Evolutionary conservation across 2,113 vertebrate genomes (phyloP).

Genomic region (Piprites chloris): DNA sequence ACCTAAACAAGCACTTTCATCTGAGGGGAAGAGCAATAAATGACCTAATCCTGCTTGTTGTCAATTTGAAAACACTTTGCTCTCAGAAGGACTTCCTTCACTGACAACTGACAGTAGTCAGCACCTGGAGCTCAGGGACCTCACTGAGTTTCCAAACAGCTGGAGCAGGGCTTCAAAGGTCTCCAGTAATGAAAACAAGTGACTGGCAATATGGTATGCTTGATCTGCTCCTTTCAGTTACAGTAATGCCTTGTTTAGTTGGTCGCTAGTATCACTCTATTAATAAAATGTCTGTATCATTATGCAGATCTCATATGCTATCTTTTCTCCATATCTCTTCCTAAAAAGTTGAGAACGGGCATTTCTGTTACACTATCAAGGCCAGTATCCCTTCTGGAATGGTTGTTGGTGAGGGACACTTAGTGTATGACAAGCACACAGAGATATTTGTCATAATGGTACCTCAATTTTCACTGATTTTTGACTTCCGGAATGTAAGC

Average conservation of each 20-base stretch:
- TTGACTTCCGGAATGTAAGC: neutral
- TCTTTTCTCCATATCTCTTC: neutral
- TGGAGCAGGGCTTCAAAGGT: neutral
- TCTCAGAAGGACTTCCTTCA: neutral
- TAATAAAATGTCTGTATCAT: neutral
- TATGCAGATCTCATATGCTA: neutral
- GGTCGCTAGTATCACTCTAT: neutral
- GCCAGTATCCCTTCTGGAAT: neutral
- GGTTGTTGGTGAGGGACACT: neutral
- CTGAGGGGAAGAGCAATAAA: neutral
- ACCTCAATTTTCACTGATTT: neutral
- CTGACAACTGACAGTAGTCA: neutral
- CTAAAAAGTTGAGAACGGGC: neutral
- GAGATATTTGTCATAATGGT: neutral
- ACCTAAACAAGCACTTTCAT: neutral
- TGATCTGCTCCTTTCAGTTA: neutral
- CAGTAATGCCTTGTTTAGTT: neutral
- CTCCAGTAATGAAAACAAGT: neutral
- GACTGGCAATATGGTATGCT: neutral
- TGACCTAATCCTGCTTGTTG: neutral
- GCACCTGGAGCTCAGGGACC: neutral
- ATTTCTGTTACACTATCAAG: neutral
- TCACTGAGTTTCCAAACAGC: neutral
- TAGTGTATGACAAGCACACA: fast-evolving
- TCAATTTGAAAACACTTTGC: neutral